These are phyloP conservation scores for Acinonyx jubatus DNA, from an alignment of 2,113 vertebrate genomes.

Conservation along the genomic window DNA sequence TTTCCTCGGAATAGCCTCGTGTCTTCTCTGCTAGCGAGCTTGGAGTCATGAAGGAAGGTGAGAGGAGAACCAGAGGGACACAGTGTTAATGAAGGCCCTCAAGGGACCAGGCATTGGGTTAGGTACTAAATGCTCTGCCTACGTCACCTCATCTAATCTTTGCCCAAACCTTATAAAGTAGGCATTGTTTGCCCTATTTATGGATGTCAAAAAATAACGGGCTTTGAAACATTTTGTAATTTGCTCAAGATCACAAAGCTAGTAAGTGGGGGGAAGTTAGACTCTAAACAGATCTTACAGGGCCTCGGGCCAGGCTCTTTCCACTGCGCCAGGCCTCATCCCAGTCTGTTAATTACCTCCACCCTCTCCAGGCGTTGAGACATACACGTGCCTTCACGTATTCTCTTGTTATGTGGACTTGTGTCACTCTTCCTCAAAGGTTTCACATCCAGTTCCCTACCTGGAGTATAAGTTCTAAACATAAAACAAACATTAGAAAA, in stretches of 20 bases:
- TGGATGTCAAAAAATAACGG: background rate
- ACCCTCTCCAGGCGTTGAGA: background rate
- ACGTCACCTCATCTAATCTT: conserved; percentile 24
- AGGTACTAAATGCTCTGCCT: background rate
- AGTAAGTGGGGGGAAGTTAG: background rate
- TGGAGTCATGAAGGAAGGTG: background rate
- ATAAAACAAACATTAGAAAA: background rate
- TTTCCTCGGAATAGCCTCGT: background rate
- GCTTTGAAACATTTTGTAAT: conserved; percentile 26
- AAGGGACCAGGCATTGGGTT: background rate
- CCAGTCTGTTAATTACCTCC: background rate
- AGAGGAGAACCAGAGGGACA: background rate
- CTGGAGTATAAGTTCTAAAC: background rate
- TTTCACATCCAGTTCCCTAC: background rate
- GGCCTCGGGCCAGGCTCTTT: background rate
- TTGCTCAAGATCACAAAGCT: background rate
- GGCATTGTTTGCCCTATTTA: background rate
- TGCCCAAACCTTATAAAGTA: background rate
- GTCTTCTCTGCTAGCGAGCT: background rate
- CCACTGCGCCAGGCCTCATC: background rate
- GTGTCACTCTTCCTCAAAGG: background rate
- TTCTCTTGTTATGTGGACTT: background rate
- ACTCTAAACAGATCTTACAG: background rate
- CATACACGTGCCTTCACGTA: background rate
- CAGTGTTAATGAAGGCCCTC: background rate